Conservation (phyloP, 2,797 vertebrate species). For the Apogon talboti region DNA sequence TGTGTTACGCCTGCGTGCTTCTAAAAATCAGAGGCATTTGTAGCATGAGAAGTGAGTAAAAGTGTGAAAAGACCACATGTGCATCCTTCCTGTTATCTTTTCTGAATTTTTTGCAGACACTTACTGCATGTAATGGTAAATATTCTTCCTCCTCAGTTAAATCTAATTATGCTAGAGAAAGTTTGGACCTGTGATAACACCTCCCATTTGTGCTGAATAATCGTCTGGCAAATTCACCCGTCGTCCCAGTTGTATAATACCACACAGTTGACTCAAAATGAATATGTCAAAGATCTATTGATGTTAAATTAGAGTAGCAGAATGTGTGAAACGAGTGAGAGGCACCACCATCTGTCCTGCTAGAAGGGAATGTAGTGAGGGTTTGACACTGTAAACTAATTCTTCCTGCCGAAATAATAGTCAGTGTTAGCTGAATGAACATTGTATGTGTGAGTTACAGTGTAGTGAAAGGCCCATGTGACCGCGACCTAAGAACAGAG, state of each 20-base stretch:
- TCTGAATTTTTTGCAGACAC: too few relatives aligned
- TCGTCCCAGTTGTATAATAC: not conserved
- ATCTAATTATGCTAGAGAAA: too few relatives aligned
- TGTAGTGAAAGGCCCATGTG: constrained; percentile 21
- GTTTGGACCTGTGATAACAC: too few relatives aligned
- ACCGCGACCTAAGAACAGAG: not conserved
- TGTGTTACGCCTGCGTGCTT: not conserved
- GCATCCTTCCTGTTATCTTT: too few relatives aligned
- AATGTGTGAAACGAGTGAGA: constrained; percentile 11
- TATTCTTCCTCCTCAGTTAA: too few relatives aligned
- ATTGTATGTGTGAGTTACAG: constrained; percentile 9
- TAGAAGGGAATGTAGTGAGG: not conserved
- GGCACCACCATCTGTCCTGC: not conserved
- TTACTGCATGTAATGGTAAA: too few relatives aligned
- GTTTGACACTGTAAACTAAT: not conserved
- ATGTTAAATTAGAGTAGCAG: not conserved
- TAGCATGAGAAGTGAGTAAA: not conserved
- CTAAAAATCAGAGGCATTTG: too few relatives aligned
- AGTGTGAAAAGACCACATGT: too few relatives aligned
- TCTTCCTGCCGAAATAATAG: not conserved
- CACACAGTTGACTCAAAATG: not conserved
- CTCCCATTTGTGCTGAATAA: too few relatives aligned
- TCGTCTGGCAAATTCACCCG: not conserved
- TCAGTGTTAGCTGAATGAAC: not conserved
- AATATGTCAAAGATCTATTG: not conserved